These are phyloP conservation scores for Diachasmimorpha longicaudata DNA, from an alignment of 1,140 invertebrate species.

Conservation along the genomic window DNA sequence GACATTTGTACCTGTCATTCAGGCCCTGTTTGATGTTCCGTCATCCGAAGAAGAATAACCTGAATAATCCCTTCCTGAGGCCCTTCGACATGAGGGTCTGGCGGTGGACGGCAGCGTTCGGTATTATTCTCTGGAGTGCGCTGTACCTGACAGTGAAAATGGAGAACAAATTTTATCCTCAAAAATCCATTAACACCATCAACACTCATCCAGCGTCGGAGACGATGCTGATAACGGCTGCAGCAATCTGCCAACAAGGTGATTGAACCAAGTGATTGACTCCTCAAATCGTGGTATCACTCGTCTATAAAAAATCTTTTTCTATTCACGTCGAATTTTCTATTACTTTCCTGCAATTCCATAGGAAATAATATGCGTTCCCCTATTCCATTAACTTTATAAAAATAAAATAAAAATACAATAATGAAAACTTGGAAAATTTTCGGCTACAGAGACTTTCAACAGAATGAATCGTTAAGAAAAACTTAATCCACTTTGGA, in stretches of 20 bases:
- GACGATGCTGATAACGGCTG: slow-evolving; percentile 50
- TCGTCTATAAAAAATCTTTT: no score
- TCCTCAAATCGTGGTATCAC: background rate
- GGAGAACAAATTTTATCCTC: slow-evolving; percentile 25
- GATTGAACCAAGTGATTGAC: background rate
- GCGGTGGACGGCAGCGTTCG: slow-evolving; percentile 34
- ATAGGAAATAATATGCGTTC: no score
- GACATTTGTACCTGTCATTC: background rate
- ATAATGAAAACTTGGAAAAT: no score
- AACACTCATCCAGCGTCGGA: slow-evolving; percentile 40
- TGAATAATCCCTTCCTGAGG: slow-evolving; percentile 61
- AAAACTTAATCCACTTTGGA: no score
- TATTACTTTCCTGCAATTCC: no score
- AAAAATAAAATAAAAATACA: no score
- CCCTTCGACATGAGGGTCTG: slow-evolving; percentile 44
- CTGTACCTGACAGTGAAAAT: slow-evolving; percentile 34
- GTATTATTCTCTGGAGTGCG: slow-evolving; percentile 36
- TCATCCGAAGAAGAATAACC: slow-evolving; percentile 67
- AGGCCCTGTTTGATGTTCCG: slow-evolving; percentile 70
- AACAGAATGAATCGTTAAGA: no score
- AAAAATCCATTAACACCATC: slow-evolving; percentile 8
- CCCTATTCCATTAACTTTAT: no score
- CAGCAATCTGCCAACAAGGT: slow-evolving; percentile 66
- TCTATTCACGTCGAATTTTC: no score
- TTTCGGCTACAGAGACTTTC: no score